Evolutionary conservation across 2,888 invertebrate genomes (phyloP).

Genomic region (Eupithecia exiguata): DNA sequence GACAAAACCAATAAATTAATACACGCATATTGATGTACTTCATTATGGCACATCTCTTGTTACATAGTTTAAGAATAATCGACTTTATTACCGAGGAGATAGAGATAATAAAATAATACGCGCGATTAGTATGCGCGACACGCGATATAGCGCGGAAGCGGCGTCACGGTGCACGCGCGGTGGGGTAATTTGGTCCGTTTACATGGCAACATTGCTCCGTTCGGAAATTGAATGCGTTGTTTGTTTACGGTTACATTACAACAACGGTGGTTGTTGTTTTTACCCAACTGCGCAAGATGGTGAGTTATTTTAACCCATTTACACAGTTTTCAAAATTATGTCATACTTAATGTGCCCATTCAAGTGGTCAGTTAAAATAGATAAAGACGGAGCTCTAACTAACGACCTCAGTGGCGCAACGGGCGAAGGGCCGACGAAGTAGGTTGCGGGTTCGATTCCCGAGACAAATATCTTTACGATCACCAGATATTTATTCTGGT

Average conservation of each 20-base stretch:
- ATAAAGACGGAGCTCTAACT: no score
- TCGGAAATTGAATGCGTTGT: constrained; percentile 19
- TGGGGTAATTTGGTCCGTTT: constrained; percentile 42
- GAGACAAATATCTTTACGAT: no score
- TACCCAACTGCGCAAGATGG: neutral
- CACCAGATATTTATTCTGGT: no score
- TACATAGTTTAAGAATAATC: constrained; percentile 4
- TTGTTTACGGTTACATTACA: constrained; percentile 1
- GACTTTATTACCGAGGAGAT: constrained; percentile 2
- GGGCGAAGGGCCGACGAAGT: no score
- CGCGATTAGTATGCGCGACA: constrained; percentile 37
- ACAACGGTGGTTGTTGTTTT: constrained; percentile 4
- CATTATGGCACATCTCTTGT: neutral
- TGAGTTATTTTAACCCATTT: no score
- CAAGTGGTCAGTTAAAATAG: no score
- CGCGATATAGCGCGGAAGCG: constrained; percentile 56
- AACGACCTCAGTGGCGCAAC: no score
- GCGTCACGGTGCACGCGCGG: constrained; percentile 41
- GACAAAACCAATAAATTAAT: neutral
- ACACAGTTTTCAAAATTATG: no score
- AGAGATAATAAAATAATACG: constrained; percentile 14
- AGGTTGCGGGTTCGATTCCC: no score
- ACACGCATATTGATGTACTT: constrained; percentile 2
- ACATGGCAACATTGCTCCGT: constrained; percentile 34
- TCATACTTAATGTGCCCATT: no score